Evolutionary conservation across 2,113 vertebrate genomes (phyloP).

Genomic region (Oenanthe oenanthe): DNA sequence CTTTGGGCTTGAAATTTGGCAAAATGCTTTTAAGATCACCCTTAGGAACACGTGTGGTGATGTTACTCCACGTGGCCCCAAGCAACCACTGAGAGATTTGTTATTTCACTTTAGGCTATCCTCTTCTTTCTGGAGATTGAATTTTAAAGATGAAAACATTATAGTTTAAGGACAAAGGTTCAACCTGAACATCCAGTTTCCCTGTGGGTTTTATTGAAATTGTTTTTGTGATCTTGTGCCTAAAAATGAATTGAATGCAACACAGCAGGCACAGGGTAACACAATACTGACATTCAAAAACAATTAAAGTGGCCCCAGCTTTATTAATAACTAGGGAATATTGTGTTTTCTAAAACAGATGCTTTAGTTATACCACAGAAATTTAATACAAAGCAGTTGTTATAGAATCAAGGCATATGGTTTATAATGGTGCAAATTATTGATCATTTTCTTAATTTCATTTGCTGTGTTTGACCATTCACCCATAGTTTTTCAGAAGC

Average conservation of each 20-base stretch:
- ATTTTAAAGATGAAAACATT: constrained; percentile 46
- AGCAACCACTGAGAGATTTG: not conserved
- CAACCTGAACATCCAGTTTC: constrained; percentile 37
- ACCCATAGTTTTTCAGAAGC: not conserved
- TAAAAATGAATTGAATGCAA: constrained; percentile 57
- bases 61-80: not conserved
- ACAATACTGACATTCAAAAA: constrained; percentile 50
- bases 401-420: not conserved
- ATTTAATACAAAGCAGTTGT: constrained; percentile 16
- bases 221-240: constrained; percentile 49
- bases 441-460: not conserved
- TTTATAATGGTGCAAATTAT: not conserved
- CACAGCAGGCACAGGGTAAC: constrained; percentile 45
- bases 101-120: constrained; percentile 22
- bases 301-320: constrained; percentile 54
- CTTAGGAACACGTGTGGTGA: not conserved
- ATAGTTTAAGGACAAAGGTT: constrained; percentile 47
- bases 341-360: constrained; percentile 58
- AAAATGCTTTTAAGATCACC: not conserved
- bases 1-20: not conserved
- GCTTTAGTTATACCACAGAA: constrained; percentile 42
- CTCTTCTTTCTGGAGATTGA: not conserved
- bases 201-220: constrained; percentile 42
- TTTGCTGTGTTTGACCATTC: not conserved
- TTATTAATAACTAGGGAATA: constrained; percentile 63